Percentiles rank a stretch among this genome's conserved stretches.
Evolutionary conservation across 2,113 vertebrate species (phyloP).

Genomic region (Chionis minor): DNA sequence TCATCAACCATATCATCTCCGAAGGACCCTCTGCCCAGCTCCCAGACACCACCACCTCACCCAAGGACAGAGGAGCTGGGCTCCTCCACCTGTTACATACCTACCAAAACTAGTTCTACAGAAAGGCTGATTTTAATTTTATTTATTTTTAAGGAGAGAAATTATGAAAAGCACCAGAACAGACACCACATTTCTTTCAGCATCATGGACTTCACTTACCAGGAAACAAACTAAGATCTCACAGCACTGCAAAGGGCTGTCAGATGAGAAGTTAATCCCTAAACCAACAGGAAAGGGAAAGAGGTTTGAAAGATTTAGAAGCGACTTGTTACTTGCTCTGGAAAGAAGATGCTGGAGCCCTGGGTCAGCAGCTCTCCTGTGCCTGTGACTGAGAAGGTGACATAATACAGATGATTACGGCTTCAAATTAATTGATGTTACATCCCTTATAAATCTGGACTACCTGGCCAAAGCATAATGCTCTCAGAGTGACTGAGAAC

Average conservation of each 20-base stretch:
- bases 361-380: not conserved
- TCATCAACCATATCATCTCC: not conserved
- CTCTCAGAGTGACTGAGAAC: slow-evolving; percentile 17
- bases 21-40: not conserved
- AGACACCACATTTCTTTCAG: not conserved
- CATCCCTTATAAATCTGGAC: slow-evolving; percentile 15
- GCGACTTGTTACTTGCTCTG: not conserved
- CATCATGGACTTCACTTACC: not conserved
- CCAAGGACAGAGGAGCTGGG: not conserved
- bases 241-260: not conserved
- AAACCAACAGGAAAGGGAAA: not conserved
- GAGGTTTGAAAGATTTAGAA: slow-evolving; percentile 20
- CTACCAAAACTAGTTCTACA: not conserved
- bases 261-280: not conserved
- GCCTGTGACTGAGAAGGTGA: slow-evolving; percentile 22
- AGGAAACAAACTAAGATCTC: not conserved
- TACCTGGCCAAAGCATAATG: not conserved
- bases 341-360: not conserved
- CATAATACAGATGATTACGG: not conserved
- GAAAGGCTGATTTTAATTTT: not conserved
- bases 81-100: not conserved
- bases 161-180: not conserved
- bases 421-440: slow-evolving; percentile 48
- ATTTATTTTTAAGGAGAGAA: not conserved
- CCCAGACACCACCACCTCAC: not conserved